phyloP scores from a whole-genome alignment of 2,113 vertebrate species.

The Anguilla japonica region DNA sequence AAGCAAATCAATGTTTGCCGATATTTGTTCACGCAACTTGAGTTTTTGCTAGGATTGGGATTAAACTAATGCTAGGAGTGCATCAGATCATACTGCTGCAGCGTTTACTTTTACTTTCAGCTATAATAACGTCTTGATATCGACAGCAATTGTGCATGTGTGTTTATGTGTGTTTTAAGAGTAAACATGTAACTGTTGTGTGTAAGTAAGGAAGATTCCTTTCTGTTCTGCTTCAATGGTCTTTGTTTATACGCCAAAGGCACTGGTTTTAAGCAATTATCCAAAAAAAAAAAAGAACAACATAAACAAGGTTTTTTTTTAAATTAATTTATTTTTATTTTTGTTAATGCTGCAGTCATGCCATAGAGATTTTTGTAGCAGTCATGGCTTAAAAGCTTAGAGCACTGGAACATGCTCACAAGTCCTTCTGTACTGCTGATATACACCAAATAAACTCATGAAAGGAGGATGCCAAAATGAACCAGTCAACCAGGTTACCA shows the following conservation, averaged over 20 bases:
- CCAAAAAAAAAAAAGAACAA: no score
- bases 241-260: conserved; percentile 1
- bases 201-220: background rate
- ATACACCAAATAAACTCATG: background rate
- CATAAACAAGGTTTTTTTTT: no score
- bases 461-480: background rate
- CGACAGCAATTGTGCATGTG: background rate
- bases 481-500: background rate
- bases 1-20: no score
- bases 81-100: no score
- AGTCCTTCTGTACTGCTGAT: background rate
- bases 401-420: background rate
- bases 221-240: background rate
- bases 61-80: no score
- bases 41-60: no score
- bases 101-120: background rate
- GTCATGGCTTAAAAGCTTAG: background rate
- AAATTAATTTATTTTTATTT: no score
- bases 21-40: no score
- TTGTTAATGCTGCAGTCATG: background rate
- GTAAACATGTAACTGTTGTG: background rate
- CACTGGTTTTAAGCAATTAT: background rate
- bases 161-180: background rate
- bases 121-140: background rate
- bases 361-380: background rate